Percentiles rank a stretch among this genome's conserved stretches.
Evolutionary conservation across 2,113 vertebrate species (phyloP).

Genomic region (Stigmatopora argus): DNA sequence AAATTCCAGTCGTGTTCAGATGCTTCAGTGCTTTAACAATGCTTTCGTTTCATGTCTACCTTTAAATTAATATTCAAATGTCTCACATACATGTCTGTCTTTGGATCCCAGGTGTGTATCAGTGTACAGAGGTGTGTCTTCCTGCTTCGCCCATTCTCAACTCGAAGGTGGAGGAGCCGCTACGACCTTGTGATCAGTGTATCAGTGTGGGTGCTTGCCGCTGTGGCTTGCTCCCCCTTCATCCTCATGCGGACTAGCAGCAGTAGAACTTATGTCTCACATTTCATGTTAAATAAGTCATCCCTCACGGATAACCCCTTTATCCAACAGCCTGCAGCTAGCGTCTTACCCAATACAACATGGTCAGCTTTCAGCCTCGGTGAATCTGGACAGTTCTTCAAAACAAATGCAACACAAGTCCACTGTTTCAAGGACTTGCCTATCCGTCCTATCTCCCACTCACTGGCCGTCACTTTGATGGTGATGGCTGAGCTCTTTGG

Average conservation of each 20-base stretch:
- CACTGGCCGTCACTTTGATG: slow-evolving; percentile 59
- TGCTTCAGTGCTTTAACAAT: too few relatives aligned
- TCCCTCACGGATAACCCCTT: neutral
- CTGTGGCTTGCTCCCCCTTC: slow-evolving; percentile 77
- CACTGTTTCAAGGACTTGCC: slow-evolving; percentile 86
- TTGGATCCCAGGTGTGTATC: slow-evolving; percentile 73
- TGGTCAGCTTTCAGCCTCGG: neutral
- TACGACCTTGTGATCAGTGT: slow-evolving; percentile 79
- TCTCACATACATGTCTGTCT: neutral
- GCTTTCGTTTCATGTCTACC: neutral
- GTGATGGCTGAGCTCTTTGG: slow-evolving; percentile 73
- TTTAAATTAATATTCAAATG: neutral
- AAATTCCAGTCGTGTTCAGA: too few relatives aligned
- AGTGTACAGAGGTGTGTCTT: slow-evolving; percentile 87
- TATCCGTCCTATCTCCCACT: slow-evolving; percentile 49
- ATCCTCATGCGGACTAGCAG: slow-evolving; percentile 75
- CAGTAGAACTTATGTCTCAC: accelerated
- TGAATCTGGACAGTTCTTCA: too few relatives aligned
- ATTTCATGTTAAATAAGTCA: neutral
- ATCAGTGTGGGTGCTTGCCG: slow-evolving; percentile 76
- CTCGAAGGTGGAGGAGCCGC: slow-evolving; percentile 82
- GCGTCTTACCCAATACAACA: neutral
- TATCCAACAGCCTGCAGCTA: neutral
- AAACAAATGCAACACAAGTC: neutral
- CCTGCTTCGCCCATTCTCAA: slow-evolving; percentile 77